A percentile compares a stretch with the other conserved stretches of the same genome.
Evolutionary conservation across 92 coral and sea anemone species (phyloP).

Genomic region (Siderastrea radians): DNA sequence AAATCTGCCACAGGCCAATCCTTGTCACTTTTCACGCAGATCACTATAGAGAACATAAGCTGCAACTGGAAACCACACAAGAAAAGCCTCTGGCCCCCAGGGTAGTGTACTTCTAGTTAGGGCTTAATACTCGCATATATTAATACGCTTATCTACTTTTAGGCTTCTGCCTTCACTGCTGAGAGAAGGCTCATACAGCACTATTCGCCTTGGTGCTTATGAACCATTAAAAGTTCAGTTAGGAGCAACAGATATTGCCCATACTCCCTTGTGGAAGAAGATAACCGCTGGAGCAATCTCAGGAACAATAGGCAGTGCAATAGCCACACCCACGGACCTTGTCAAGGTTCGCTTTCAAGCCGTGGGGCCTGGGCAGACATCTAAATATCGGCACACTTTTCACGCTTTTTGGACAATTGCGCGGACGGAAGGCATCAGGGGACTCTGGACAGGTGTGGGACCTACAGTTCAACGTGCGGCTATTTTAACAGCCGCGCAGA

Average conservation of each 20-base stretch:
- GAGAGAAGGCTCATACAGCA: constrained; percentile 95
- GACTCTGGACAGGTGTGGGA: constrained; percentile 96
- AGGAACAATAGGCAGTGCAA: constrained; percentile 95
- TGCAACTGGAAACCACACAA: too few species aligned
- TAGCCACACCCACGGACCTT: constrained; percentile 96
- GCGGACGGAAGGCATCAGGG: constrained; percentile 82
- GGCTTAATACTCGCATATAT: too few species aligned
- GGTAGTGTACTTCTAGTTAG: too few species aligned
- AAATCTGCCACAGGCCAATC: too few species aligned
- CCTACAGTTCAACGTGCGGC: constrained; percentile 99
- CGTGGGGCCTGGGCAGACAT: constrained; percentile 71
- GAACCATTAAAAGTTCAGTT: constrained; percentile 89
- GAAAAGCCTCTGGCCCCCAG: too few species aligned
- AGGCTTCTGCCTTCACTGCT: constrained; percentile 89
- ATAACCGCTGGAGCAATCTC: constrained; percentile 93
- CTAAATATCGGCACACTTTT: constrained; percentile 81
- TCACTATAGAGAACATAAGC: too few species aligned
- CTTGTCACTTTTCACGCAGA: too few species aligned
- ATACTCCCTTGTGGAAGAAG: constrained; percentile 96
- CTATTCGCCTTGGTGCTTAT: constrained; percentile 96
- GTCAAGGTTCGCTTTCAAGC: constrained; percentile 97
- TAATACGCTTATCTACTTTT: neutral
- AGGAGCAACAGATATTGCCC: constrained; percentile 91
- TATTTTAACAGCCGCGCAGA: constrained; percentile 92
- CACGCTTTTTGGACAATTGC: constrained; percentile 85